phyloP scores from a whole-genome alignment of 2,888 invertebrate genomes.

The Mystacides longicornis region DNA sequence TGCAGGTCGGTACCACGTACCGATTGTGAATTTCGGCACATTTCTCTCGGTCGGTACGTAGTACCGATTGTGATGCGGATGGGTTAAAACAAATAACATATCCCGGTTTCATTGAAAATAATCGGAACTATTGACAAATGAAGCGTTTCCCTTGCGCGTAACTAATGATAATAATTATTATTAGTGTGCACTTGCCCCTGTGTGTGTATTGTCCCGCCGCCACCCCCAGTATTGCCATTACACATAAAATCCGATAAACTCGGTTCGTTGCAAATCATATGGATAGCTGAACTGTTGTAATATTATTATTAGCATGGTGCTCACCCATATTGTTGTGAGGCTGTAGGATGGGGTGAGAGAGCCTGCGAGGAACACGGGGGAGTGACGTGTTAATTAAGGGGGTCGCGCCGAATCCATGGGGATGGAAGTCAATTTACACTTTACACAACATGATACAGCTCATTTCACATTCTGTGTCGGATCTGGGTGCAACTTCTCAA shows the following conservation, averaged over 20 bases:
- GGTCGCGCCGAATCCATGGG: constrained; percentile 36
- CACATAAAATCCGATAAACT: constrained; percentile 16
- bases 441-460: constrained; percentile 57
- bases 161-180: constrained; percentile 19
- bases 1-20: too few relatives aligned
- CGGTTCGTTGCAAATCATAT: constrained; percentile 12
- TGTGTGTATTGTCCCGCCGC: background rate
- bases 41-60: too few relatives aligned
- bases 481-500: background rate
- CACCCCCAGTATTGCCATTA: background rate
- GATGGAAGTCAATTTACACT: constrained; percentile 59
- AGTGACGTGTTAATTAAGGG: constrained; percentile 49
- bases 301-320: too few relatives aligned
- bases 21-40: too few relatives aligned
- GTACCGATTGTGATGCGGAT: too few relatives aligned
- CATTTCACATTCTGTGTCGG: constrained; percentile 45
- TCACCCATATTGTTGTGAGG: background rate
- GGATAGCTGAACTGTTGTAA: constrained; percentile 3
- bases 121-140: too few relatives aligned
- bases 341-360: background rate
- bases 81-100: too few relatives aligned
- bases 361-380: background rate
- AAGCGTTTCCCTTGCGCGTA: too few relatives aligned
- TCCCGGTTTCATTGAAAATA: too few relatives aligned
- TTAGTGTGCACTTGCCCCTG: constrained; percentile 19